These are phyloP conservation scores for Sinhomidia bicolor DNA, from an alignment of 2,888 invertebrate species.

Conservation along the genomic window DNA sequence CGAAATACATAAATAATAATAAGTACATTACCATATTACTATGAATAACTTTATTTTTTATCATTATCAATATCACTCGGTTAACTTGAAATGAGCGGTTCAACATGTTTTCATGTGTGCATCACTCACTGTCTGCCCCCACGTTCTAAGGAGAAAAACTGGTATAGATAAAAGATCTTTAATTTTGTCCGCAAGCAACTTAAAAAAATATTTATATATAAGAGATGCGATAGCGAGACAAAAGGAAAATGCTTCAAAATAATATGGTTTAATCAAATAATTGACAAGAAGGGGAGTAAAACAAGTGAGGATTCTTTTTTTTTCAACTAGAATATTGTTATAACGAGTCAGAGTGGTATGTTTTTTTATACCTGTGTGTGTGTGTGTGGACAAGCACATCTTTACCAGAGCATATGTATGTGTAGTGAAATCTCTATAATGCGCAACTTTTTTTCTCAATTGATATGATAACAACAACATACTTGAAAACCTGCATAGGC, in stretches of 20 bases:
- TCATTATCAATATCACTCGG: not conserved
- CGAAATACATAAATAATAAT: too few species aligned
- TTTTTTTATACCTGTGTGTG: not conserved
- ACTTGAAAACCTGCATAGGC: constrained; percentile 29
- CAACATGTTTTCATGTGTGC: constrained; percentile 9
- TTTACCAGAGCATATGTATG: not conserved
- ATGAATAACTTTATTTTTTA: too few species aligned
- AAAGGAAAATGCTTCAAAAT: not conserved
- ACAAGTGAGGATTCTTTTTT: not conserved
- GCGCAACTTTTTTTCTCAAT: not conserved
- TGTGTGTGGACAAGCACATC: too few species aligned
- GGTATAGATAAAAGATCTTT: constrained; percentile 43
- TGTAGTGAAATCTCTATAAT: not conserved
- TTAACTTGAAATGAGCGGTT: constrained; percentile 42
- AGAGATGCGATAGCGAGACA: constrained; percentile 3
- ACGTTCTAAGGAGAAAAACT: constrained; percentile 2
- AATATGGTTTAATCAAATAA: constrained; percentile 50
- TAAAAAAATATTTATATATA: too few species aligned
- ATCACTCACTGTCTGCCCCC: constrained; percentile 16
- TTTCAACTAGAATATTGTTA: not conserved
- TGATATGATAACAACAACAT: not conserved
- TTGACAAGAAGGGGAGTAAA: constrained; percentile 1
- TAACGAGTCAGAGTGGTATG: not conserved
- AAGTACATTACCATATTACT: too few species aligned
- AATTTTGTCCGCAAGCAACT: constrained; percentile 18